Percentiles rank a stretch among this genome's conserved stretches.
phyloP scores from a whole-genome alignment of 2,888 invertebrate species.

The Furcula furcula region DNA sequence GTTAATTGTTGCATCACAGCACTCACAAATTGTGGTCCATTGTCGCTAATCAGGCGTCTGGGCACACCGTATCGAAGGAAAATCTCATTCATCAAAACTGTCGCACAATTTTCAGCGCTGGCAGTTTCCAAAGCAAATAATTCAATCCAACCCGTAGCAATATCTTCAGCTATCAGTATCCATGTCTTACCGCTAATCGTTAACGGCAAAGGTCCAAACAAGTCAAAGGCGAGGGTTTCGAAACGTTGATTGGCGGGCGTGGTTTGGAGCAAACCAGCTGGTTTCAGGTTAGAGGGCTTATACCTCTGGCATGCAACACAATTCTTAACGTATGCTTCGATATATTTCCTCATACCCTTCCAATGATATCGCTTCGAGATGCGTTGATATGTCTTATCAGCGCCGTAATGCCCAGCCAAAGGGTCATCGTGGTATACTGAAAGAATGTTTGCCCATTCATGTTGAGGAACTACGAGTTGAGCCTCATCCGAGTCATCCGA shows the following conservation, averaged over 20 bases:
- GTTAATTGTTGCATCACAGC: constrained; percentile 31
- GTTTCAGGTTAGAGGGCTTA: too few species aligned
- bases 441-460: not conserved
- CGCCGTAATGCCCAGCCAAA: not conserved
- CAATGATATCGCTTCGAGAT: not conserved
- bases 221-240: too few species aligned
- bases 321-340: too few species aligned
- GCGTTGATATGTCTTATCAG: not conserved
- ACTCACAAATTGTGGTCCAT: constrained; percentile 23
- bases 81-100: constrained; percentile 13
- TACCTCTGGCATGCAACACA: too few species aligned
- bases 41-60: constrained; percentile 20
- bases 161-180: constrained; percentile 19
- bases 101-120: constrained; percentile 13
- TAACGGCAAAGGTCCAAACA: constrained; percentile 3
- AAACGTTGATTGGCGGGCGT: too few species aligned
- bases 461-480: not conserved
- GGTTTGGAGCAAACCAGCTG: too few species aligned
- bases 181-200: constrained; percentile 10
- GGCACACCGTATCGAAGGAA: constrained; percentile 28
- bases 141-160: constrained; percentile 22
- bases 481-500: constrained; percentile 1
- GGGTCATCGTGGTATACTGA: not conserved
- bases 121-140: constrained; percentile 12
- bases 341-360: not conserved